These are phyloP conservation scores for Heliothis subflexa DNA, from an alignment of 1,140 invertebrate species.

Conservation along the genomic window DNA sequence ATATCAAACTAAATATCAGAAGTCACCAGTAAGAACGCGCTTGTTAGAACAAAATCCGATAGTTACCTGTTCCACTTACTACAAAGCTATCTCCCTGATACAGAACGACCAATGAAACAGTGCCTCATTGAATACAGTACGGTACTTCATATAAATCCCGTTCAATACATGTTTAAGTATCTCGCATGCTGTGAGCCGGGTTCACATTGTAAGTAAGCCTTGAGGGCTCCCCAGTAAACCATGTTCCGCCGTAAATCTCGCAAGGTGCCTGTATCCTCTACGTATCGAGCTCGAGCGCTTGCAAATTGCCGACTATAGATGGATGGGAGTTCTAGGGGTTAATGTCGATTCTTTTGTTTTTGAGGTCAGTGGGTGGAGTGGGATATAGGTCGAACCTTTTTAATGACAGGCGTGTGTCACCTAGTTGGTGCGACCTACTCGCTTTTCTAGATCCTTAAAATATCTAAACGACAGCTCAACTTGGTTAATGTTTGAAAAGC, in stretches of 20 bases:
- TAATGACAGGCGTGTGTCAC: too few relatives aligned
- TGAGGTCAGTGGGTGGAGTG: neutral
- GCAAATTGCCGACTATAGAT: constrained; percentile 39
- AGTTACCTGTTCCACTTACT: constrained; percentile 14
- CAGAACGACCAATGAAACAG: constrained; percentile 18
- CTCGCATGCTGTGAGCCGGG: constrained; percentile 38
- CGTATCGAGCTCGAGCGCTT: constrained; percentile 22
- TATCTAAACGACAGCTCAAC: too few relatives aligned
- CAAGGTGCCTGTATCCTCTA: constrained; percentile 33
- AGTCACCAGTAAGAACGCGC: neutral
- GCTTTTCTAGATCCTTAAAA: too few relatives aligned
- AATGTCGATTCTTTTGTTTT: constrained; percentile 11
- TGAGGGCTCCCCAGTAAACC: constrained; percentile 41
- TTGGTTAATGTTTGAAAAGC: neutral
- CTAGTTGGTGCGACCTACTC: too few relatives aligned
- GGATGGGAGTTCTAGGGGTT: neutral
- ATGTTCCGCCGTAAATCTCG: constrained; percentile 43
- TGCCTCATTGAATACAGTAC: constrained; percentile 27
- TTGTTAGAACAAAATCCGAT: neutral
- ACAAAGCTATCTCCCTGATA: neutral
- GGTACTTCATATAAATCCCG: constrained; percentile 36
- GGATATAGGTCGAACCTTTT: too few relatives aligned
- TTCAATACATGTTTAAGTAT: constrained; percentile 44
- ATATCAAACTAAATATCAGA: neutral
- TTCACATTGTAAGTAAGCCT: constrained; percentile 47